A percentile compares a stretch with the other conserved stretches of the same genome.
Conservation (phyloP, 2,888 invertebrate genomes). For the Halictus quadricinctus region DNA sequence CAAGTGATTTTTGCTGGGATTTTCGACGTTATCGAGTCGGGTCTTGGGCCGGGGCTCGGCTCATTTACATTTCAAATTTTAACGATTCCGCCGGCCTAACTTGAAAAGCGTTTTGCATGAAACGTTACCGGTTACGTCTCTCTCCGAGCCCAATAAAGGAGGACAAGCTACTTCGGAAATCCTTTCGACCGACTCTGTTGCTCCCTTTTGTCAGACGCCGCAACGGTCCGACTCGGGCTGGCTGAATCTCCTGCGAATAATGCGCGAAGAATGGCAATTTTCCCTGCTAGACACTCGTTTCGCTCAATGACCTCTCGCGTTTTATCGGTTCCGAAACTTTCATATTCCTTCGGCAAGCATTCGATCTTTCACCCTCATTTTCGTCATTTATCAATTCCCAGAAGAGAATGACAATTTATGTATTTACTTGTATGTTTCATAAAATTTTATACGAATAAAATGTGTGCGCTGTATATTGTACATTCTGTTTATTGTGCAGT, state of each 20-base stretch:
- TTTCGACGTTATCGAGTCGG: constrained; percentile 62
- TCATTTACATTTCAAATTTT: constrained; percentile 71
- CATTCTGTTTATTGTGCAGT: too few relatives aligned
- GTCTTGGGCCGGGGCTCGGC: constrained; percentile 44
- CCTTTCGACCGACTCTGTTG: constrained; percentile 30
- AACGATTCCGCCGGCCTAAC: constrained; percentile 64
- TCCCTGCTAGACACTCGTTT: background rate
- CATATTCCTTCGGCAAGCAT: background rate
- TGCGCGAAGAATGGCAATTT: background rate
- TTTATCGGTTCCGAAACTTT: background rate
- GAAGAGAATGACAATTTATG: background rate
- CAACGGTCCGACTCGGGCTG: background rate
- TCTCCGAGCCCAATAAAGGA: constrained; percentile 59
- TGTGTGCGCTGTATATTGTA: too few relatives aligned
- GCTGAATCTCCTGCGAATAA: background rate
- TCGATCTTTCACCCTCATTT: background rate
- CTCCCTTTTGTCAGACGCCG: constrained; percentile 15
- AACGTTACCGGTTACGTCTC: constrained; percentile 57
- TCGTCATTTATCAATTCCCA: background rate
- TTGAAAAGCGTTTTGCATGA: constrained; percentile 65
- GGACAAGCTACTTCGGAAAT: constrained; percentile 54
- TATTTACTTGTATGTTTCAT: too few relatives aligned
- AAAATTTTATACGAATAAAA: too few relatives aligned
- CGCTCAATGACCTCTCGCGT: background rate
- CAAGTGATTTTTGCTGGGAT: constrained; percentile 68